Conservation (phyloP, 1,140 invertebrate species). For the Pentalonia nigronervosa region DNA sequence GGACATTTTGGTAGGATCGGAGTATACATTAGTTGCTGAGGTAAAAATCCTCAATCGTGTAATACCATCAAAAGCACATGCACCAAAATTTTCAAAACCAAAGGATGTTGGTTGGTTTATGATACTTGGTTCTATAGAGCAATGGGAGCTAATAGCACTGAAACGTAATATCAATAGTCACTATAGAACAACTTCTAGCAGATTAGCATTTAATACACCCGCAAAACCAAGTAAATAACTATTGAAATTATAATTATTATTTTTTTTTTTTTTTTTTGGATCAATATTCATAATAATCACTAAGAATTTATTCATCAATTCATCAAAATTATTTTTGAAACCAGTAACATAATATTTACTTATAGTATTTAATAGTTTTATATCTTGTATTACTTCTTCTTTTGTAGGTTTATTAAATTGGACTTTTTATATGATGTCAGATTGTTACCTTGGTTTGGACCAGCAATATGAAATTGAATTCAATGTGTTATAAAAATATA, state of each 20-base stretch:
- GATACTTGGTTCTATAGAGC: conserved; percentile 77
- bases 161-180: conserved; percentile 71
- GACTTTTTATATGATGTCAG: conserved; percentile 89
- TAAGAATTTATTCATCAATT: neutral
- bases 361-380: neutral
- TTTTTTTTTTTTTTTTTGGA: neutral
- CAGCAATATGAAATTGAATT: conserved; percentile 85
- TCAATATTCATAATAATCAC: neutral
- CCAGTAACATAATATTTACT: neutral
- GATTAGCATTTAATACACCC: conserved; percentile 73
- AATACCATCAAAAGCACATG: conserved; percentile 71
- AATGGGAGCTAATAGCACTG: conserved; percentile 83
- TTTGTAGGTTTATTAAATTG: conserved; percentile 75
- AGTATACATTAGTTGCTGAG: conserved; percentile 73
- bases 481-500: conserved; percentile 63
- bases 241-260: too few relatives aligned
- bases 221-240: conserved; percentile 68
- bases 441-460: conserved; percentile 93
- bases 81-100: conserved; percentile 86
- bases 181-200: conserved; percentile 53
- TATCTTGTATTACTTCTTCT: conserved; percentile 41
- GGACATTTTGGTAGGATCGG: conserved; percentile 66
- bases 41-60: conserved; percentile 66
- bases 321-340: neutral
- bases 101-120: conserved; percentile 97